Evolutionary conservation across 53 echinoderm and acorn worm genomes (phyloP).

Genomic region (Echinarachnius parma): DNA sequence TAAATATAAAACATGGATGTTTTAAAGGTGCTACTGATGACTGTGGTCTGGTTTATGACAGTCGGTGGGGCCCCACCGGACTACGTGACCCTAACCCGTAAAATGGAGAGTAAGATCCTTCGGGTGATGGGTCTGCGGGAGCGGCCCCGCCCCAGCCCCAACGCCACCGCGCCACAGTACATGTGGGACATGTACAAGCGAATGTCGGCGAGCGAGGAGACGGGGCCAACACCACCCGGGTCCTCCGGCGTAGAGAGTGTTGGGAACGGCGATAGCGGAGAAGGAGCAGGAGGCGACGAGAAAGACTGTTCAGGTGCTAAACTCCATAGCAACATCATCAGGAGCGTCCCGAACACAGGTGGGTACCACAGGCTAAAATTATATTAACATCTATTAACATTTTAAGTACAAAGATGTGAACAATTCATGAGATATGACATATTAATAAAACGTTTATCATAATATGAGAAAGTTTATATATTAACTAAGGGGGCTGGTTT

Average conservation of each 20-base stretch:
- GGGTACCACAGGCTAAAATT: no score
- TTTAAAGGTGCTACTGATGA: slow-evolving; percentile 30
- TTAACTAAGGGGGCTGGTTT: no score
- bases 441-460: no score
- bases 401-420: no score
- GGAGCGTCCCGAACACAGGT: slow-evolving; percentile 93
- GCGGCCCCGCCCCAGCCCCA: slow-evolving; percentile 74
- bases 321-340: slow-evolving; percentile 87
- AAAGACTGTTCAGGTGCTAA: slow-evolving; percentile 66
- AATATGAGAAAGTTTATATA: no score
- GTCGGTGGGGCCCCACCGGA: slow-evolving; percentile 33
- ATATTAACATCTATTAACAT: no score
- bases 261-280: no score
- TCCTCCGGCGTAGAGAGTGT: slow-evolving; percentile 7
- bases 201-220: slow-evolving; percentile 38
- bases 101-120: slow-evolving; percentile 86
- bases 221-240: no score
- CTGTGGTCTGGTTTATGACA: slow-evolving; percentile 15
- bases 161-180: slow-evolving; percentile 93
- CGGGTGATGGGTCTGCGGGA: slow-evolving; percentile 75
- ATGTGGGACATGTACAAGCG: slow-evolving; percentile 94
- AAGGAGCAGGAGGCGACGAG: slow-evolving; percentile 25
- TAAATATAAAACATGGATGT: slow-evolving; percentile 25
- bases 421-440: no score
- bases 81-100: slow-evolving; percentile 38